Percentiles rank a stretch among this genome's conserved stretches.
These are phyloP conservation scores for Drosophila atroscutellata DNA, from an alignment of 2,888 invertebrate species.

Conservation along the genomic window DNA sequence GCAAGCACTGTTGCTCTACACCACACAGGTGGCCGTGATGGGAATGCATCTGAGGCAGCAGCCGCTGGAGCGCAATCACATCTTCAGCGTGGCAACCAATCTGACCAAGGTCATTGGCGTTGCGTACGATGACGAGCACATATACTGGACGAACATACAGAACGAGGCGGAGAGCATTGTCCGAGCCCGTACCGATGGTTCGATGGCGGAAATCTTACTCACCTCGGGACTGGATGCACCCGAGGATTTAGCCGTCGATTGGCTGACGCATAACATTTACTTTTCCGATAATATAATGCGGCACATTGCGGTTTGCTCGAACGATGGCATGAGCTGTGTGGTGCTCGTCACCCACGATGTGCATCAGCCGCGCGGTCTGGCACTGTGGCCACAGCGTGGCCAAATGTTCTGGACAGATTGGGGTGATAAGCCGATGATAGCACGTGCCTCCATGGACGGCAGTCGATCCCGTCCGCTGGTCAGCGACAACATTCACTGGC, in stretches of 20 bases:
- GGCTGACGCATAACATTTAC: constrained; percentile 91
- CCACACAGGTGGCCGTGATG: constrained; percentile 88
- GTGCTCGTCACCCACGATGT: constrained; percentile 87
- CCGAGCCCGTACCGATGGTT: constrained; percentile 88
- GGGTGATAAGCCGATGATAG: constrained; percentile 91
- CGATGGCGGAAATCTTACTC: constrained; percentile 87
- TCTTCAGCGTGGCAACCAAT: constrained; percentile 85
- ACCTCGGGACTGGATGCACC: constrained; percentile 90
- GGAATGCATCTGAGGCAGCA: constrained; percentile 87
- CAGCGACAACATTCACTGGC: constrained; percentile 89
- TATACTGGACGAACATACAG: constrained; percentile 92
- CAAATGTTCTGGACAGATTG: constrained; percentile 97
- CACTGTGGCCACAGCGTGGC: constrained; percentile 89
- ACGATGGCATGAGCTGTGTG: constrained; percentile 89
- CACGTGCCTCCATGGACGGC: constrained; percentile 94
- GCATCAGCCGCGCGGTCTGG: constrained; percentile 89
- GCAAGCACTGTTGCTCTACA: constrained; percentile 89
- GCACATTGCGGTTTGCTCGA: constrained; percentile 90
- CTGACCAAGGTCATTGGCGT: constrained; percentile 88
- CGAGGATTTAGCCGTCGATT: constrained; percentile 91
- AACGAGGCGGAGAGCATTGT: constrained; percentile 90
- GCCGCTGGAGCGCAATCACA: constrained; percentile 36
- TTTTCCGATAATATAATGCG: constrained; percentile 90
- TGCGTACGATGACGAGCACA: constrained; percentile 88
- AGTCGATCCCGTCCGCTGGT: constrained; percentile 87